Evolutionary conservation across 2,888 invertebrate species (phyloP).

Genomic region (Cheilosia grossa): DNA sequence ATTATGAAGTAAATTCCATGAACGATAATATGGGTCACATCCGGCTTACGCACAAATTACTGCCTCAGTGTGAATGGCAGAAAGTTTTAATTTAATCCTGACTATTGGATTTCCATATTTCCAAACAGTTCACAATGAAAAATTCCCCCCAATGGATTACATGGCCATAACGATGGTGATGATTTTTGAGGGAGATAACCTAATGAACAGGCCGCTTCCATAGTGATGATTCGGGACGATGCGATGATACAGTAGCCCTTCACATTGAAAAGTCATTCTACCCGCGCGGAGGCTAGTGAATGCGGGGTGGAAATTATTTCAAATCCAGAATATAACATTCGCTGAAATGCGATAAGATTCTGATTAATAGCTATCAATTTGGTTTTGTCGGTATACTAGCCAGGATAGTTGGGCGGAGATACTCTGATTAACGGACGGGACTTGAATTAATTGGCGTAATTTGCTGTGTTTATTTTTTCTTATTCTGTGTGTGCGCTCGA

Average conservation of each 20-base stretch:
- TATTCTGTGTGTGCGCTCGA: conserved; percentile 22
- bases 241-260: conserved; percentile 11
- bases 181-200: conserved; percentile 12
- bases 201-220: background rate
- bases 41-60: background rate
- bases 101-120: background rate
- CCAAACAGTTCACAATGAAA: background rate
- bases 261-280: conserved; percentile 27
- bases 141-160: background rate
- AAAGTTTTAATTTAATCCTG: background rate
- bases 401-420: conserved; percentile 10
- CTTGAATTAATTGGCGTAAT: conserved; percentile 74
- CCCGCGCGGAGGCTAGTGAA: background rate
- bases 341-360: conserved; percentile 71
- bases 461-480: conserved; percentile 55
- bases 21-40: background rate
- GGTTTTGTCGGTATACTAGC: conserved; percentile 40
- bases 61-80: background rate
- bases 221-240: background rate
- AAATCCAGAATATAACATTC: conserved; percentile 50
- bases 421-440: conserved; percentile 68
- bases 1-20: background rate
- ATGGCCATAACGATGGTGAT: background rate
- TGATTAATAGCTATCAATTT: conserved; percentile 65
- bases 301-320: conserved; percentile 45